Base-by-base conservation (phyloP, 37 sponge, comb jelly and placozoan species). In the Theonella swinhoei region DNA sequence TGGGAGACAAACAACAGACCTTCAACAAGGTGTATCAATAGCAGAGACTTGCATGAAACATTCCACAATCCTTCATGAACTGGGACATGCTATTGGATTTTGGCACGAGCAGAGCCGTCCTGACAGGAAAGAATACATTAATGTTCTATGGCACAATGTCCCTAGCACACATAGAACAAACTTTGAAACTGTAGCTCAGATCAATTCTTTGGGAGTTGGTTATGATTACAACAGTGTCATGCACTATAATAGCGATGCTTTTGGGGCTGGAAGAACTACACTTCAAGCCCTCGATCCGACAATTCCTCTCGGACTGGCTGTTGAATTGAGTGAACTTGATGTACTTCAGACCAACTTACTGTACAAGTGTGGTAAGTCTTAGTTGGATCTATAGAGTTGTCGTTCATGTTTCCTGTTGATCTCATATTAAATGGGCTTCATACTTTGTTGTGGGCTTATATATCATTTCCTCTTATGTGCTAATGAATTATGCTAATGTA, bases 221-320 rank as follows among this genome's bases (percentile, higher is more conserved):
- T 94, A 94, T 38, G 94, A 94, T 58, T 90, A 86, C 83, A 94
- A 90, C 70, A 90, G 91, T 30, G 86, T 95, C 70, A 95, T 95
- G 95, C 95, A 95, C 65, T 95, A 95, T 64, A 29, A 67, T 63
- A 30, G 39, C 3, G 29, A 61, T 24, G 79, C 72, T 25, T 88
- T 91, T 67, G 0, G 68, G 1, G 0, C 30, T 40, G 77, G 80
- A 14, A 24, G 54, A 29, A 36, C 37, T 23, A 91, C 95, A 0
- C 26, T 95, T n/a, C n/a, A 64, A 17, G 68, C 89, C 31, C 72
- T 32, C 2, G 89, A 85, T 67, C 42, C 73, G 0, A 62, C 47
- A 4, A 88, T 88, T 63, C 73, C 82, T 23, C 25, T 95, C 25
- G 95, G 91, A 28, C 31, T 32, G 11, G 91, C 89, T 66, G 26